phyloP scores from a whole-genome alignment of 1,140 invertebrate genomes.

The Luehdorfia chinensis region DNA sequence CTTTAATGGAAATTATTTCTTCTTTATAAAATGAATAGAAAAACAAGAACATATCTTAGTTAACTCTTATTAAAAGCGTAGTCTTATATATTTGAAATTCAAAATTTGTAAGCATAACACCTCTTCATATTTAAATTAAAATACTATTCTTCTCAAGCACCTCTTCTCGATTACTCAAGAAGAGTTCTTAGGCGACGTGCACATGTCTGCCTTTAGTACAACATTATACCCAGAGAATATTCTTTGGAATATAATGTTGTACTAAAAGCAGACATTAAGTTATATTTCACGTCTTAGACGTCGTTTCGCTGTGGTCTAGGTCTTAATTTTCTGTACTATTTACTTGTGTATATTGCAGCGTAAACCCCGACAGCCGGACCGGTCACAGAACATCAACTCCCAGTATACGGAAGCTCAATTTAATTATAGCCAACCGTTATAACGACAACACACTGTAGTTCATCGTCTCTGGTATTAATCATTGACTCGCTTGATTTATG shows the following conservation, averaged over 20 bases:
- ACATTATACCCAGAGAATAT: no score
- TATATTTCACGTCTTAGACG: neutral
- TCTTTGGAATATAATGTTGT: slow-evolving; percentile 5
- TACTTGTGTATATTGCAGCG: slow-evolving; percentile 19
- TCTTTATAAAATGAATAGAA: no score
- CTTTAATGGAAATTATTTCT: no score
- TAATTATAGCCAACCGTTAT: slow-evolving; percentile 67
- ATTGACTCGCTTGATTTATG: slow-evolving; percentile 59
- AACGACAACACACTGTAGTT: slow-evolving; percentile 43
- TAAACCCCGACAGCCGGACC: slow-evolving; percentile 30
- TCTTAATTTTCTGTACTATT: slow-evolving; percentile 38
- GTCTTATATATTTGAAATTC: no score
- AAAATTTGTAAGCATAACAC: no score
- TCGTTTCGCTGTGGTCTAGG: slow-evolving; percentile 18
- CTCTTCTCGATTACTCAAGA: no score
- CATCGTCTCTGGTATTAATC: slow-evolving; percentile 60
- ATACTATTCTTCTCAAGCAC: no score
- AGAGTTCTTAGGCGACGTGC: no score
- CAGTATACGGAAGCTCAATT: slow-evolving; percentile 59
- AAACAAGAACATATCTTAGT: no score
- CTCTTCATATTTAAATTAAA: no score
- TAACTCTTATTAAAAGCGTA: no score
- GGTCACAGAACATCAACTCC: slow-evolving; percentile 24
- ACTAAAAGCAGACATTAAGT: slow-evolving; percentile 6
- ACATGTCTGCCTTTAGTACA: no score